Evolutionary conservation across 2,113 vertebrate genomes (phyloP), one percentile per base, ranked within the genome.

Genomic region (Thryonomys swinderianus): DNA sequence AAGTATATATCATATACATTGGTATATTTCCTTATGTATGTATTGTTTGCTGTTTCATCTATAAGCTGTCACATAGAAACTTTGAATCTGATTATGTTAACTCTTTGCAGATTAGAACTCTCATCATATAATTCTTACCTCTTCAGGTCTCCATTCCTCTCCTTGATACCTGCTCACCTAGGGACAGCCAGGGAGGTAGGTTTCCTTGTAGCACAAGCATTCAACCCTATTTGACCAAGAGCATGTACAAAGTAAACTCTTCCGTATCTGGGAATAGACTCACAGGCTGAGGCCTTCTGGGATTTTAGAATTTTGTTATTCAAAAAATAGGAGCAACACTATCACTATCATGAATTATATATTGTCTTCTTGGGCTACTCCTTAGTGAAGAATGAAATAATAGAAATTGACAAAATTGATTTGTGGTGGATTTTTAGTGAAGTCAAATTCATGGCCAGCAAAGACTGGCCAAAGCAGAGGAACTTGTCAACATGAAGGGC

Each of bases 361-460:
- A 97, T 18, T 5, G 23, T 67, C 62, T 89, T 87, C 53, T 92
- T 62, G 27, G 67, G n/a, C 74, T 93, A 55, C 69, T 97, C 88
- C 95, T 94, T 94, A 23, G 74, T 97, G 96, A 95, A 84, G 62
- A 95, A 92, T 85, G 66, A 96, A 95, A 96, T 97, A 95, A 95
- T 78, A 62, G 86, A 85, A 96, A 64, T 90, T 89, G 95, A 94
- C 92, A 96, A 91, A 95, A 96, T 95, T 95, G 96, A 97, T 95
- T 91, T 95, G 88, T 59, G 51, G 85, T 95, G 91, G 87, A 95
- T 96, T 95, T 91, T 92, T 89, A 95, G 88, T 86, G 74, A 94
- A 95, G 59, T 64, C 95, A 95, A 95, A 94, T 97, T 96, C 93
- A 86, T 94, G 90, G 91, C 92, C 88, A 96, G 87, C 66, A 88